Percentiles rank a stretch among this genome's conserved stretches.
phyloP scores from a whole-genome alignment of 2,888 invertebrate genomes.

The Mesodorylaimus sp. region DNA sequence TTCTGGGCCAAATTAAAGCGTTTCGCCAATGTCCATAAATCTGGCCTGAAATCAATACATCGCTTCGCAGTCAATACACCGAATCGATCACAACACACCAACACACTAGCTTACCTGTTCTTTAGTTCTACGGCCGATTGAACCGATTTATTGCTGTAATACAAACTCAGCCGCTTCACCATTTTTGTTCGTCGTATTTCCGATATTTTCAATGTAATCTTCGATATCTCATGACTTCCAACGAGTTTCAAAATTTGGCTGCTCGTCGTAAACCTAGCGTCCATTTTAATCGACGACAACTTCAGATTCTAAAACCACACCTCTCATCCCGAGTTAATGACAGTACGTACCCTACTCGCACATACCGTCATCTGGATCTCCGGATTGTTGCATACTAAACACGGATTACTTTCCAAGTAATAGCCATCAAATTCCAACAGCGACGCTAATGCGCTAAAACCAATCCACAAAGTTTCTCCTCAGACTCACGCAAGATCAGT shows the following conservation, averaged over 20 bases:
- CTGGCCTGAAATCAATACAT: conserved; percentile 10
- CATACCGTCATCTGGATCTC: conserved; percentile 48
- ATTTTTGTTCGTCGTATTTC: conserved; percentile 91
- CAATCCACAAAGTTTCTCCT: background rate
- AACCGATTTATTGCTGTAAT: conserved; percentile 78
- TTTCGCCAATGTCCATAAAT: conserved; percentile 81
- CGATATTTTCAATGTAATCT: conserved; percentile 73
- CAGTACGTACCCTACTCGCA: background rate
- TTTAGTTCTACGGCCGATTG: conserved; percentile 92
- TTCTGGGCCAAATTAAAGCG: conserved; percentile 70
- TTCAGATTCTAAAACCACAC: conserved; percentile 15
- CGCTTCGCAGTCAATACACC: too few relatives aligned
- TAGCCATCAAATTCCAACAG: conserved; percentile 86
- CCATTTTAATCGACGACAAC: conserved; percentile 36
- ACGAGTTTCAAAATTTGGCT: conserved; percentile 90
- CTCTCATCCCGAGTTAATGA: background rate
- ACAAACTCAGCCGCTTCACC: conserved; percentile 60
- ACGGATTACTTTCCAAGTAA: conserved; percentile 88
- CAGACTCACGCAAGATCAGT: background rate
- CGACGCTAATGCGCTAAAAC: conserved; percentile 52
- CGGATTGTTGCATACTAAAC: conserved; percentile 90
- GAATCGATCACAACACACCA: too few relatives aligned
- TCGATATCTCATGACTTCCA: conserved; percentile 82
- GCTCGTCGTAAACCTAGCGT: conserved; percentile 91
- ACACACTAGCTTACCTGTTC: conserved; percentile 44